Evolutionary conservation across 2,113 vertebrate genomes (phyloP).

Genomic region (Spea multiplicata): DNA sequence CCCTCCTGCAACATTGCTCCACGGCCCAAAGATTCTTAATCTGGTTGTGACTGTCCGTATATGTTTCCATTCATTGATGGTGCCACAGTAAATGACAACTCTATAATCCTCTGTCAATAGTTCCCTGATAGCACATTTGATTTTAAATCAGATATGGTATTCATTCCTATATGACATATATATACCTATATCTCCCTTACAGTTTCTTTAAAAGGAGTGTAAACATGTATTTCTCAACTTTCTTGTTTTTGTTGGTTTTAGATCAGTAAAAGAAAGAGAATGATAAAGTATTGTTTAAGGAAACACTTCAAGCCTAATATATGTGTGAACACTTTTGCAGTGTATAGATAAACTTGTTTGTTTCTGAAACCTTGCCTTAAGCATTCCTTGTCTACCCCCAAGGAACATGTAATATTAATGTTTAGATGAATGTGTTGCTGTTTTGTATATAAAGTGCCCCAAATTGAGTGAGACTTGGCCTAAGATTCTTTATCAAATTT

Average conservation of each 20-base stretch:
- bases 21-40: too few relatives aligned
- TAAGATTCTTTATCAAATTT: not conserved
- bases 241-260: not conserved
- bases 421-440: not conserved
- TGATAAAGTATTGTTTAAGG: slow-evolving; percentile 39
- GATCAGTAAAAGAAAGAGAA: slow-evolving; percentile 12
- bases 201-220: not conserved
- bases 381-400: slow-evolving; percentile 41
- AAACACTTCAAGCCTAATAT: slow-evolving; percentile 32
- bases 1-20: too few relatives aligned
- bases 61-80: too few relatives aligned
- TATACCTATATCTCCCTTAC: not conserved
- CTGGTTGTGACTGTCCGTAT: too few relatives aligned
- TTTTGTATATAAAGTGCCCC: slow-evolving; percentile 21
- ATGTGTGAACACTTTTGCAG: slow-evolving; percentile 20
- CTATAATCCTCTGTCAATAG: not conserved
- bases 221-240: not conserved
- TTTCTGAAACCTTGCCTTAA: slow-evolving; percentile 46
- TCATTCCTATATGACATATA: slow-evolving; percentile 2
- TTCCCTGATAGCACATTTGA: not conserved
- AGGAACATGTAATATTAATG: slow-evolving; percentile 43
- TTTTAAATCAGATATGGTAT: slow-evolving; percentile 9
- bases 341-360: slow-evolving; percentile 26
- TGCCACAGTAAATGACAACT: too few relatives aligned
- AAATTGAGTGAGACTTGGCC: slow-evolving; percentile 25